Conservation (phyloP, 1,140 invertebrate species). For the Scaptomyza montana region DNA sequence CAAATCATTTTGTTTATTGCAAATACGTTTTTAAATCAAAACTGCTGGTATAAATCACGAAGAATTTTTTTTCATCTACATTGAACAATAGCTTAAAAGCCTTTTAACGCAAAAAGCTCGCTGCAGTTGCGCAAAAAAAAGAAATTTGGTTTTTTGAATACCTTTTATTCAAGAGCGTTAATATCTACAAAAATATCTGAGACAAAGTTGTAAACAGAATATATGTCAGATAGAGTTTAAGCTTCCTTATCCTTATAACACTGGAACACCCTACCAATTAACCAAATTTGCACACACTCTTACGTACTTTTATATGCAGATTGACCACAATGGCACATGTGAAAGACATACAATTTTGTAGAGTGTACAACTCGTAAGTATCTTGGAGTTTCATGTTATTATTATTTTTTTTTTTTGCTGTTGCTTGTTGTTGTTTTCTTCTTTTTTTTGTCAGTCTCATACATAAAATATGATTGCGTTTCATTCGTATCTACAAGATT, state of each 20-base stretch:
- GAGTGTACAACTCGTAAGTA: conserved; percentile 36
- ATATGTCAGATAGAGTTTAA: too few relatives aligned
- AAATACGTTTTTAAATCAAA: too few relatives aligned
- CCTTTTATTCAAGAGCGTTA: too few relatives aligned
- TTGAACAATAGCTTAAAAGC: too few relatives aligned
- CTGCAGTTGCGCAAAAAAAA: too few relatives aligned
- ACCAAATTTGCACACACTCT: conserved; percentile 21
- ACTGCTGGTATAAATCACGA: too few relatives aligned
- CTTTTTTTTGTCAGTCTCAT: conserved; percentile 58
- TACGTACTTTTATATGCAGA: not conserved
- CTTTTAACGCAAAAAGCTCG: too few relatives aligned
- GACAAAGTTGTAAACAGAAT: too few relatives aligned
- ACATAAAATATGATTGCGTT: conserved; percentile 81
- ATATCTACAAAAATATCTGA: too few relatives aligned
- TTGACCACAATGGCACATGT: conserved; percentile 26
- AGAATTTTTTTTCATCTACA: too few relatives aligned
- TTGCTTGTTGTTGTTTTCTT: conserved; percentile 14
- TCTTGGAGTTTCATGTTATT: conserved; percentile 32
- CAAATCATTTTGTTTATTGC: too few relatives aligned
- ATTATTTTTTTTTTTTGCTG: conserved; percentile 14
- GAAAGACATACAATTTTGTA: conserved; percentile 51
- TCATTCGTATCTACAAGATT: conserved; percentile 81
- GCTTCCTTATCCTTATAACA: not conserved
- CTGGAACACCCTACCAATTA: conserved; percentile 25
- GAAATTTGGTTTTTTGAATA: too few relatives aligned